Percentiles rank a stretch among this genome's conserved stretches.
Evolutionary conservation across 2,113 vertebrate species (phyloP).

Genomic region (Catharus fuscescens): DNA sequence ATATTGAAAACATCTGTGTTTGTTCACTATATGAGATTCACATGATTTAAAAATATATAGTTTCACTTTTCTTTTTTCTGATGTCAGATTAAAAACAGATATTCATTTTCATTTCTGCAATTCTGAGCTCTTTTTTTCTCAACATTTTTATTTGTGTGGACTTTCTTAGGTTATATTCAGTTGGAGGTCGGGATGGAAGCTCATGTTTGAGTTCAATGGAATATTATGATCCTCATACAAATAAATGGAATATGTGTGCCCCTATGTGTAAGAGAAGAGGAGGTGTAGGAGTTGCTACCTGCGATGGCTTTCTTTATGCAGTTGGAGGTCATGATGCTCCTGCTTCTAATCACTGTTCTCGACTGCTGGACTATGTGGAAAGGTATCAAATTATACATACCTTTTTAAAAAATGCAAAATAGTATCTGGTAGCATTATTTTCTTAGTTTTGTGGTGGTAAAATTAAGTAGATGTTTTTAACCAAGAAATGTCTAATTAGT

Average conservation of each 20-base stretch:
- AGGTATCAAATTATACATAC: constrained; percentile 56
- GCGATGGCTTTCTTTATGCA: constrained; percentile 81
- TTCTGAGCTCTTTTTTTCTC: background rate
- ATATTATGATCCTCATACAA: constrained; percentile 83
- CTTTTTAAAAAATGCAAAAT: background rate
- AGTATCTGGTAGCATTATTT: background rate
- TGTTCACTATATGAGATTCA: background rate
- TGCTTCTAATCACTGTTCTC: constrained; percentile 80
- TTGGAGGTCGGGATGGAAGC: constrained; percentile 82
- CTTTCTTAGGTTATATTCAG: constrained; percentile 79
- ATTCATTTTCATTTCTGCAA: background rate
- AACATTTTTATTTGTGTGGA: background rate
- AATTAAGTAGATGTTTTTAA: background rate
- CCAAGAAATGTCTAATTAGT: background rate
- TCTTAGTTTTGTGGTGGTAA: background rate
- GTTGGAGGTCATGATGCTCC: constrained; percentile 82
- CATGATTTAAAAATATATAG: background rate
- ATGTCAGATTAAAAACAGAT: background rate
- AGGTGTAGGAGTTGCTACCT: constrained; percentile 81
- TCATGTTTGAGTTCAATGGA: constrained; percentile 84
- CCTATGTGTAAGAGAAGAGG: constrained; percentile 84
- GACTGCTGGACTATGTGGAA: constrained; percentile 80
- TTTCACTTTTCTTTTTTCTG: background rate
- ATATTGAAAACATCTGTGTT: background rate
- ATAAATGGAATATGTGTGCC: constrained; percentile 83